phyloP scores from a whole-genome alignment of 2,888 invertebrate genomes.

The Stomorhina lunata region DNA sequence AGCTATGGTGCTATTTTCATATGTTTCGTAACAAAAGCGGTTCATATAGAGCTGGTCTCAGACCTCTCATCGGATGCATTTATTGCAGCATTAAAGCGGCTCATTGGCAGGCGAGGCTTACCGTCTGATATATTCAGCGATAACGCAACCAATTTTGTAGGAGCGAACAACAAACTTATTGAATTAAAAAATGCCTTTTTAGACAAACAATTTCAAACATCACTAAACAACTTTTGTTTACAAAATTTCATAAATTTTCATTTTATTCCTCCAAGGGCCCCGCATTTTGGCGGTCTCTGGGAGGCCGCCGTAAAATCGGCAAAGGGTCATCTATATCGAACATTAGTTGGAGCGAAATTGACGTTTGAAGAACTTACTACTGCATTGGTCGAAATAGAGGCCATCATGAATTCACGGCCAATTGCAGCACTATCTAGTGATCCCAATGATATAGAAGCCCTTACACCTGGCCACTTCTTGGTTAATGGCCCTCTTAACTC shows the following conservation, averaged over 20 bases:
- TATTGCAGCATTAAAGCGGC: slow-evolving; percentile 26
- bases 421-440: slow-evolving; percentile 1
- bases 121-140: slow-evolving; percentile 45
- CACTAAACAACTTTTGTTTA: neutral
- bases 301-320: slow-evolving; percentile 10
- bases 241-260: neutral
- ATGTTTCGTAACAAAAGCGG: slow-evolving; percentile 46
- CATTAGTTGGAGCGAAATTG: neutral
- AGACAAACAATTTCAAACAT: neutral
- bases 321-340: slow-evolving; percentile 8
- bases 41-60: no score
- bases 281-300: slow-evolving; percentile 24
- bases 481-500: neutral
- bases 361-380: slow-evolving; percentile 2
- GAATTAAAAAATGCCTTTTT: neutral
- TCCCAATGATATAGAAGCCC: slow-evolving; percentile 10
- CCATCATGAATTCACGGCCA: slow-evolving; percentile 14
- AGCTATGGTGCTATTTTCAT: slow-evolving; percentile 55
- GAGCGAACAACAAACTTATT: no score
- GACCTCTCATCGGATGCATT: slow-evolving; percentile 42
- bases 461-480: slow-evolving; percentile 16
- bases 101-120: slow-evolving; percentile 34
- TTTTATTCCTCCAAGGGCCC: slow-evolving; percentile 30
- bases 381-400: slow-evolving; percentile 18
- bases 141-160: slow-evolving; percentile 51